These are phyloP conservation scores for Rhingia campestris DNA, from an alignment of 2,888 invertebrate genomes.

Conservation along the genomic window DNA sequence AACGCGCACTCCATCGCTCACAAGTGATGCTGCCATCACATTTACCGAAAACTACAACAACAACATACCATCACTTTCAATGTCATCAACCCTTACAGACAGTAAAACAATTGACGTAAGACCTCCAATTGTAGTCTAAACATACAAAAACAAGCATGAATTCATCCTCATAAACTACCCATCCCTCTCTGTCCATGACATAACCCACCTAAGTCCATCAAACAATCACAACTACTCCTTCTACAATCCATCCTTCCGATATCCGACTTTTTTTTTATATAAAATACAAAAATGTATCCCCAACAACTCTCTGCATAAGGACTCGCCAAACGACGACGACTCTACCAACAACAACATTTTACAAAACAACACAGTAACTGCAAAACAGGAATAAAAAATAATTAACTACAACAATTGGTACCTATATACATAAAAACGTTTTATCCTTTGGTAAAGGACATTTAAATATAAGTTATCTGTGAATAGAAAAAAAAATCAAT, in stretches of 20 bases:
- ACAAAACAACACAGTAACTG: slow-evolving; percentile 16
- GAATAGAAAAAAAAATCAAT: slow-evolving; percentile 35
- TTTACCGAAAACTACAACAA: slow-evolving; percentile 76
- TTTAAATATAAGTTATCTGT: slow-evolving; percentile 43
- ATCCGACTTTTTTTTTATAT: slow-evolving; percentile 10
- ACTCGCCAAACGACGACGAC: slow-evolving; percentile 49
- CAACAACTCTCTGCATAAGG: slow-evolving; percentile 32
- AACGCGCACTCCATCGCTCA: slow-evolving; percentile 60
- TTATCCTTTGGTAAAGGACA: slow-evolving; percentile 36
- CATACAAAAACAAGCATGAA: not conserved
- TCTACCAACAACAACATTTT: slow-evolving; percentile 45
- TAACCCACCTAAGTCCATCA: not conserved
- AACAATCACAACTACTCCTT: slow-evolving; percentile 9
- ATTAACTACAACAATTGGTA: not conserved
- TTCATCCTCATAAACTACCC: slow-evolving; percentile 8
- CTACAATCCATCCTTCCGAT: not conserved
- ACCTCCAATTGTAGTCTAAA: slow-evolving; percentile 81
- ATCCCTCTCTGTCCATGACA: slow-evolving; percentile 24
- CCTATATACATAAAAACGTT: not conserved
- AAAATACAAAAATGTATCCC: slow-evolving; percentile 1
- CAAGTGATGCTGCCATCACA: slow-evolving; percentile 69
- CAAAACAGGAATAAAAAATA: slow-evolving; percentile 34
- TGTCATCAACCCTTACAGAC: slow-evolving; percentile 80
- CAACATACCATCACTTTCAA: slow-evolving; percentile 80
- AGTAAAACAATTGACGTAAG: slow-evolving; percentile 82